A percentile compares a stretch with the other conserved stretches of the same genome.
Conservation (phyloP, 2,888 invertebrate species). For the Athalia rosae region DNA sequence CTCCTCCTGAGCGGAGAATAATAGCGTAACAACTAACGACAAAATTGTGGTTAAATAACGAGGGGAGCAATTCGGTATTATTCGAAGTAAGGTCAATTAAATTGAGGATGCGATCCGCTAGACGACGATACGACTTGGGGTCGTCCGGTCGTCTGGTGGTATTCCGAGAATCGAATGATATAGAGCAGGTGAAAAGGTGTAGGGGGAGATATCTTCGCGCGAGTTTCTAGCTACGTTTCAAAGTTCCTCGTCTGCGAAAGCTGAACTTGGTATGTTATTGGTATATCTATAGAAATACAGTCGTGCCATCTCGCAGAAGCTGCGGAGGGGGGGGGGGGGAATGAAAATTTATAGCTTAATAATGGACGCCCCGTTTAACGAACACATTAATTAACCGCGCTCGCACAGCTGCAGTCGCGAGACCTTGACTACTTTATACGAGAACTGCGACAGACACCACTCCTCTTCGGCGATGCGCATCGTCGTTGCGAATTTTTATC, state of each 20-base stretch:
- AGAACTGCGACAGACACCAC: background rate
- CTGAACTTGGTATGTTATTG: too few species aligned
- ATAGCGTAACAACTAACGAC: too few species aligned
- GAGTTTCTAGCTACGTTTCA: background rate
- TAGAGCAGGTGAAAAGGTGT: background rate
- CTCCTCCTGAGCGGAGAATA: too few species aligned
- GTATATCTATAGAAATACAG: background rate
- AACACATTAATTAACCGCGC: slow-evolving; percentile 34
- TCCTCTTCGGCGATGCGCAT: too few species aligned
- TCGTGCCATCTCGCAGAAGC: background rate
- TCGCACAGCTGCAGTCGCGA: slow-evolving; percentile 8
- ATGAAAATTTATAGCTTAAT: slow-evolving; percentile 40
- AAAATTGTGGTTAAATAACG: too few species aligned
- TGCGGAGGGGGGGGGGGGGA: slow-evolving; percentile 28
- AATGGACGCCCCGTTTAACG: slow-evolving; percentile 37
- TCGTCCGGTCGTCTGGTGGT: too few species aligned
- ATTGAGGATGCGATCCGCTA: too few species aligned
- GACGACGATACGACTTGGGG: too few species aligned
- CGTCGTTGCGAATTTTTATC: too few species aligned
- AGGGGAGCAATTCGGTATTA: too few species aligned
- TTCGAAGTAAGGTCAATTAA: too few species aligned
- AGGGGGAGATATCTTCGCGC: background rate
- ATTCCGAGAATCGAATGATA: too few species aligned
- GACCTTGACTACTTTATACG: slow-evolving; percentile 16
- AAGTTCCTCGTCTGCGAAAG: slow-evolving; percentile 3